Conservation (phyloP, 2,888 invertebrate species). For the Camponotus fellah region DNA sequence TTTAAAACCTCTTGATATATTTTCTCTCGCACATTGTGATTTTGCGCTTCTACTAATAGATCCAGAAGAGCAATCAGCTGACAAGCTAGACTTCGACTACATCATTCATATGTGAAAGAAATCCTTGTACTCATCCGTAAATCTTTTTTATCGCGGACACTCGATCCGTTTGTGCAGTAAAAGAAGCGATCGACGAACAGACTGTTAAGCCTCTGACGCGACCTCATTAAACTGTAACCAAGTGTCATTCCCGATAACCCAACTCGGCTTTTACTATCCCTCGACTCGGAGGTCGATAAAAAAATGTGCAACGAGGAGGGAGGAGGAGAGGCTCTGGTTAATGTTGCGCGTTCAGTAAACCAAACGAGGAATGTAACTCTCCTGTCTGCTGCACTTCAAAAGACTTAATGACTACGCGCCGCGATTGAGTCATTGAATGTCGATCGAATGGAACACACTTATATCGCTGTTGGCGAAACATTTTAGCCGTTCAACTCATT, state of each 20-base stretch:
- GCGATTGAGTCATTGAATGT: constrained; percentile 22
- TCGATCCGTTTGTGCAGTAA: constrained; percentile 64
- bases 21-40: background rate
- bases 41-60: background rate
- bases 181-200: constrained; percentile 61
- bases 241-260: constrained; percentile 77
- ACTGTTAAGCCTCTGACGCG: constrained; percentile 56
- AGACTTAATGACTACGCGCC: constrained; percentile 29
- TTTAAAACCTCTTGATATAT: background rate
- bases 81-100: constrained; percentile 58
- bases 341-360: constrained; percentile 68
- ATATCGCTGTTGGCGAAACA: background rate
- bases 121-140: constrained; percentile 63
- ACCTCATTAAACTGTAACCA: constrained; percentile 73
- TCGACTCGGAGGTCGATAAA: constrained; percentile 69
- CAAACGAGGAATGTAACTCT: constrained; percentile 62
- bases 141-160: constrained; percentile 64
- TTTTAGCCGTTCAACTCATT: background rate
- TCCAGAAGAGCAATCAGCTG: background rate
- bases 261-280: constrained; percentile 70
- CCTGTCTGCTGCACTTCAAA: constrained; percentile 43
- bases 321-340: constrained; percentile 65
- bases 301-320: constrained; percentile 67
- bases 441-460: background rate
- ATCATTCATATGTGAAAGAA: constrained; percentile 64